These are phyloP conservation scores for Incurvaria masculella DNA, from an alignment of 2,888 invertebrate species.

Conservation along the genomic window DNA sequence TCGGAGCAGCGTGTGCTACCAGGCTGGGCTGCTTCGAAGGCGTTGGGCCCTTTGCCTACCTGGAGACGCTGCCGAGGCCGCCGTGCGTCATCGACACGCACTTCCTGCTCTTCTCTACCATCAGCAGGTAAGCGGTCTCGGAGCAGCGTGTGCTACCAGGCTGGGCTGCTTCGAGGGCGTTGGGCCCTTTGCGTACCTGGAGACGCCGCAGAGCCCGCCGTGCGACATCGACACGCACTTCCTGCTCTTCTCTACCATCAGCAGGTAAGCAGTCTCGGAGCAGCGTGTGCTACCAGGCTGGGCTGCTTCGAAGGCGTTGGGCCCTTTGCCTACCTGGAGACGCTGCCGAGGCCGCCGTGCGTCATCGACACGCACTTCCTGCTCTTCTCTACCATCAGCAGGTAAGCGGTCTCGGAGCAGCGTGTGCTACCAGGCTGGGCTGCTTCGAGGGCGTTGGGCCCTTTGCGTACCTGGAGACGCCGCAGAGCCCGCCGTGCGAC, in stretches of 20 bases:
- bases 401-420: no score
- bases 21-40: constrained; percentile 92
- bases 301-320: constrained; percentile 93
- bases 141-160: no score
- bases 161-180: no score
- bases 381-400: constrained; percentile 66
- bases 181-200: no score
- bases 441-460: no score
- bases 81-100: constrained; percentile 86
- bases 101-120: constrained; percentile 72
- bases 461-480: no score
- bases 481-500: no score
- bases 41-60: constrained; percentile 83
- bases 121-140: constrained; percentile 60
- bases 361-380: constrained; percentile 84
- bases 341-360: constrained; percentile 80
- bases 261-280: constrained; percentile 78
- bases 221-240: no score
- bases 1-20: constrained; percentile 79
- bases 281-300: constrained; percentile 80
- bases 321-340: constrained; percentile 86
- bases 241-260: no score
- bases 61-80: constrained; percentile 83
- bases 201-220: no score
- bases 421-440: no score